These are phyloP conservation scores for Osedax frankpressi DNA, from an alignment of 2,888 invertebrate genomes.

Conservation along the genomic window DNA sequence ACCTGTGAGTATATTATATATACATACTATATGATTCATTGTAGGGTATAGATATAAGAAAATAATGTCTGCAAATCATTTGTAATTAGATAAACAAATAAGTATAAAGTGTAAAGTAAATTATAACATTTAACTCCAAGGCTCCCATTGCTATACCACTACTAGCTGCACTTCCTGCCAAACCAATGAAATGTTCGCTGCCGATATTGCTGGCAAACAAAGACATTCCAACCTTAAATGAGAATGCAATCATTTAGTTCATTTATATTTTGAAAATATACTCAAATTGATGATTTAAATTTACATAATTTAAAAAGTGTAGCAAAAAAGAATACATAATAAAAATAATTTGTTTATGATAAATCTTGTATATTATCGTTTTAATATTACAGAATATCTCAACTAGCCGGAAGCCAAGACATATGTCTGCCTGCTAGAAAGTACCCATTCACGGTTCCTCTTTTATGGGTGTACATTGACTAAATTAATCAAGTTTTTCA, in stretches of 20 bases:
- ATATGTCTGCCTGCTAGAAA: conserved; percentile 49
- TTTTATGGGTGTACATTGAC: conserved; percentile 38
- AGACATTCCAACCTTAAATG: conserved; percentile 37
- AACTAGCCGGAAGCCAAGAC: conserved; percentile 48
- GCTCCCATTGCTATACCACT: conserved; percentile 31
- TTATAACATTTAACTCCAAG: conserved; percentile 30
- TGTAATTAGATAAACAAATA: not conserved
- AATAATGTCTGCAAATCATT: too few relatives aligned
- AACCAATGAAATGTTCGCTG: conserved; percentile 35
- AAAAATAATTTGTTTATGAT: too few relatives aligned
- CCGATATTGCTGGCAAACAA: conserved; percentile 36
- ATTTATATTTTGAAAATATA: too few relatives aligned
- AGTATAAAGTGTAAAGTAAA: not conserved
- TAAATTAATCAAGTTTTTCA: conserved; percentile 29
- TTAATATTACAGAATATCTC: too few relatives aligned
- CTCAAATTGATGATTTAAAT: too few relatives aligned
- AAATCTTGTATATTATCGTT: too few relatives aligned
- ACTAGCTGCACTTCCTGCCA: conserved; percentile 35
- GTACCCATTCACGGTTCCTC: conserved; percentile 45
- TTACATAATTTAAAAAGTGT: too few relatives aligned
- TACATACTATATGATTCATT: too few relatives aligned
- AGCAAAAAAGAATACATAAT: too few relatives aligned
- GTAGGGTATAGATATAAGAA: too few relatives aligned
- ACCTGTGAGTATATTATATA: too few relatives aligned
- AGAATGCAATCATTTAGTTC: too few relatives aligned